phyloP scores from a whole-genome alignment of 2,888 invertebrate genomes.

The Eupithecia centaureata region DNA sequence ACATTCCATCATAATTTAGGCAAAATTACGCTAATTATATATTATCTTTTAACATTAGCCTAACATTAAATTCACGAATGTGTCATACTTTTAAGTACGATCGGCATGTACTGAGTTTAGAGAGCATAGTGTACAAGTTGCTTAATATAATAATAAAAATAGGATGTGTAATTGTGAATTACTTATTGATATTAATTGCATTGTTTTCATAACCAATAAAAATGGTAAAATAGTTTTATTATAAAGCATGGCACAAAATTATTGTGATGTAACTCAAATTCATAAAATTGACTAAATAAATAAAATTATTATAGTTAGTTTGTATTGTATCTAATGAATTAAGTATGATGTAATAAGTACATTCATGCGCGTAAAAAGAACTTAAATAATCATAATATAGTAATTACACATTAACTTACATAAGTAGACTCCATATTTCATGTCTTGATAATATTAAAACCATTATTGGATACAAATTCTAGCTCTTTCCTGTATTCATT shows the following conservation, averaged over 20 bases:
- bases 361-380: constrained; percentile 21
- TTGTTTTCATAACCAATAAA: constrained; percentile 20
- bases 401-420: constrained; percentile 3
- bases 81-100: constrained; percentile 14
- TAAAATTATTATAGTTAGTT: background rate
- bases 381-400: constrained; percentile 9
- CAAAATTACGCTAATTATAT: constrained; percentile 23
- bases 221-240: constrained; percentile 18
- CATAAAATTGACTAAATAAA: constrained; percentile 7
- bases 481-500: constrained; percentile 34
- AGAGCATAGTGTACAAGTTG: constrained; percentile 30
- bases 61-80: constrained; percentile 18
- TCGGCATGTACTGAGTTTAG: constrained; percentile 21
- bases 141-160: constrained; percentile 25
- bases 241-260: constrained; percentile 29
- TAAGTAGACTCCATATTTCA: constrained; percentile 20
- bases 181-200: constrained; percentile 23
- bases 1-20: constrained; percentile 15
- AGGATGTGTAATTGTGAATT: constrained; percentile 26
- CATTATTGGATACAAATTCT: constrained; percentile 26
- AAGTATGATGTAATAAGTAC: constrained; percentile 10
- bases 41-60: constrained; percentile 14
- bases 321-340: no score
- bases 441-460: constrained; percentile 22
- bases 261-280: constrained; percentile 25